Base-by-base conservation (phyloP, 2,797 vertebrate genomes). In the Microctenopoma stevenorrisi region DNA sequence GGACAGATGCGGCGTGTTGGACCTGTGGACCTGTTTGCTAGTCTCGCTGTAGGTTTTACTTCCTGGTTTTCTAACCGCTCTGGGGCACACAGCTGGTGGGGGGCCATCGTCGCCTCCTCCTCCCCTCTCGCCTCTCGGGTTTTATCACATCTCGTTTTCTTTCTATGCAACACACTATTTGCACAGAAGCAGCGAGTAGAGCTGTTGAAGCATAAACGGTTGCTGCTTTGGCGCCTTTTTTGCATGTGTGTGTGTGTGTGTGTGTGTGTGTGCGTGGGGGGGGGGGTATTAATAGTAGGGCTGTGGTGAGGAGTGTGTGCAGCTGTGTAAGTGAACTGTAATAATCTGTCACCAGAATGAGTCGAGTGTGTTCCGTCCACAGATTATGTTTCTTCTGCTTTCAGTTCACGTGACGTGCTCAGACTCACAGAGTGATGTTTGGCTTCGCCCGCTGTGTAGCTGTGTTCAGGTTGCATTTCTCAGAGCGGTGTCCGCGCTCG, bases 251-350 rank as follows among this genome's bases (percentile, higher is more conserved):
- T 82, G 42, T 48, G 61, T 40, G 46, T 61, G 64, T 37, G 43
- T 57, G 53, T 56, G 26, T 33, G 56, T 46, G 42, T 55, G 52
- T 37, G 33, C 12, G 52, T 26, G 54, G 70, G 56, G 60, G 52
- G 52, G 14, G n/a, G 28, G 30, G 66, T 87, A 85, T 91, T 87
- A 86, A 82, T 88, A 90, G 85, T 62, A 7, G 56, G 25, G 16
- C 60, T 72, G 70, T 47, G 67, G 71, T 28, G 15, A 33, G 55
- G 60, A n/a, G 67, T 50, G 68, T 50, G 68, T 76, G 70, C 72
- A 74, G 73, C 84, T 88, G 84, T 80, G 78, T 87, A 82, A 83
- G 76, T 78, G 47, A 74, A 78, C 63, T 58, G 69, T 52, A 56
- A 57, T 65, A 54, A 59, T 73, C 33, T 67, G 59, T 59, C 48